Base-by-base conservation (phyloP, 2,888 invertebrate species). In the Coleophora deauratella region DNA sequence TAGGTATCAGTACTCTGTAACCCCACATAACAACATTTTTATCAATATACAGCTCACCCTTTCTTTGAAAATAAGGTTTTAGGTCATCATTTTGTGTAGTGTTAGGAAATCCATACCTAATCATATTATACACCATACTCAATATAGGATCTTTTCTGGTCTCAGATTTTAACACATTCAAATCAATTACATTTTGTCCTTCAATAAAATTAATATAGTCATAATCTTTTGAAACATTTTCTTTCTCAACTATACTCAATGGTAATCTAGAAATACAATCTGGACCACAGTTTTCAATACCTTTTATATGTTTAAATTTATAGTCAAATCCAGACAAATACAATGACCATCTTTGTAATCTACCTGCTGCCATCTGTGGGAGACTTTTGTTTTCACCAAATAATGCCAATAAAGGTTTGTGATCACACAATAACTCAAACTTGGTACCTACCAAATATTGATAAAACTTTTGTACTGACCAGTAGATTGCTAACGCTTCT, bases 181-280 rank as follows among this genome's bases (percentile, higher is more conserved):
- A 36, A 36, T 45, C 40, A 10, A 45, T 37, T 11, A 41, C 38
- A 42, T 40, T 40, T 41, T 45, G 40, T 12, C 36, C 37, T 14
- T 45, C 43, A 4, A 45, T 30, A 43, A 45, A 42, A 36, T 45
- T 42, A 14, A 45, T 33, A 38, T 44, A 44, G 21, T 44, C 44
- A 41, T 30, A 44, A 8, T 44, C 33, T 11, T 33, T 10, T 41
- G 9, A 46, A 21, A 35, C n/a, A n/a, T n/a, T n/a, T n/a, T n/a
- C n/a, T n/a, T n/a, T n/a, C n/a, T n/a, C n/a, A n/a, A n/a, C n/a
- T n/a, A n/a, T n/a, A n/a, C n/a, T n/a, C n/a, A n/a, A n/a, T n/a
- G n/a, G n/a, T n/a, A n/a, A n/a, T n/a, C 46, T 33, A 2, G 43
- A 46, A 38, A 46, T 40, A 35, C 40, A 46, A 39, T 46, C 46